Percentiles rank a stretch among this genome's conserved stretches.
Evolutionary conservation across 2,113 vertebrate genomes (phyloP).

Genomic region (Octodon degus): DNA sequence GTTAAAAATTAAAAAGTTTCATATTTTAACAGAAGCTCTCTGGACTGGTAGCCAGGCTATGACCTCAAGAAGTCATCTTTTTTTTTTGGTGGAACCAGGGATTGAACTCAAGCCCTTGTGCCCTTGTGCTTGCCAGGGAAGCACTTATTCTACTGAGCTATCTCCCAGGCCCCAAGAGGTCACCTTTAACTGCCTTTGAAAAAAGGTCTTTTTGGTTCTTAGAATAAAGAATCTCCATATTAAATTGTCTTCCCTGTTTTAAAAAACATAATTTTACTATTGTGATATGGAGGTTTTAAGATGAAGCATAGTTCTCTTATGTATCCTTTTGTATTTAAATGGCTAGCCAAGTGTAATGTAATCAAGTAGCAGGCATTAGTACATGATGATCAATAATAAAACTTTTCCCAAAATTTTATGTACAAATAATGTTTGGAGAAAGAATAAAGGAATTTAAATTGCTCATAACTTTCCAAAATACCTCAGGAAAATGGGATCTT

Average conservation of each 20-base stretch:
- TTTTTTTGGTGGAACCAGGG: no score
- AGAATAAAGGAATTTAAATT: neutral
- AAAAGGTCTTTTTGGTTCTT: conserved; percentile 23
- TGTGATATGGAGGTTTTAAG: conserved; percentile 46
- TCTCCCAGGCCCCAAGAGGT: conserved; percentile 23
- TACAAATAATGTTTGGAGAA: conserved; percentile 4
- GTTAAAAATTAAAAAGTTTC: conserved; percentile 42
- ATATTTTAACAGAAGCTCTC: conserved; percentile 41
- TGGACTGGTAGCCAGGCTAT: neutral
- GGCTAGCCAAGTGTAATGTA: neutral
- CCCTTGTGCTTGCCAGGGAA: no score
- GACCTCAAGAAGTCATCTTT: conserved; percentile 60
- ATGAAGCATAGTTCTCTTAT: conserved; percentile 14
- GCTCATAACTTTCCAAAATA: neutral
- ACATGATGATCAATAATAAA: neutral
- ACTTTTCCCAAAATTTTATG: neutral
- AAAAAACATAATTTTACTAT: neutral
- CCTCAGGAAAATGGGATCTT: neutral
- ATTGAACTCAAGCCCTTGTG: no score
- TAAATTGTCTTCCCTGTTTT: conserved; percentile 3
- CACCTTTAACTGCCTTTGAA: conserved; percentile 53
- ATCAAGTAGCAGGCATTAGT: neutral
- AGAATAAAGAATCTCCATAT: neutral
- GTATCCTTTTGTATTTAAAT: conserved; percentile 39
- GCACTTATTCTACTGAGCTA: no score